Percentiles rank a stretch among this genome's conserved stretches.
Evolutionary conservation across 2,113 vertebrate species (phyloP).

Genomic region (Thomomys bottae): DNA sequence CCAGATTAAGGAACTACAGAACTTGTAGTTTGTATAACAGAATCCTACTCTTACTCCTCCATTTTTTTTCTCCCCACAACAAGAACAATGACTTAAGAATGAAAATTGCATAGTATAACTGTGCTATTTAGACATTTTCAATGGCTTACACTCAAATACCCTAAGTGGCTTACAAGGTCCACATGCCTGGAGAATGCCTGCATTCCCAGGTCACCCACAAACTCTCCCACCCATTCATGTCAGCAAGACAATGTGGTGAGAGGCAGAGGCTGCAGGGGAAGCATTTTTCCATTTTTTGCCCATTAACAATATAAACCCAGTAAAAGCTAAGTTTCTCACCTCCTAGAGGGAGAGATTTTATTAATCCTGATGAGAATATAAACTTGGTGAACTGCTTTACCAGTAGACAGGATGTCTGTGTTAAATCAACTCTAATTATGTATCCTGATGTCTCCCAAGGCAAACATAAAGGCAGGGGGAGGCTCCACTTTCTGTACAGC

Average conservation of each 20-base stretch:
- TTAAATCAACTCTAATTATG: no score
- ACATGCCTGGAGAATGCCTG: rapidly evolving
- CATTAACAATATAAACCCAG: not conserved
- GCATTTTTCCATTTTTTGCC: not conserved
- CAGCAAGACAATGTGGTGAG: rapidly evolving
- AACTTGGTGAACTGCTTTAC: no score
- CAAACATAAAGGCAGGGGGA: rapidly evolving
- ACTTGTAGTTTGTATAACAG: not conserved
- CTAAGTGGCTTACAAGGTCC: not conserved
- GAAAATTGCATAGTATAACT: not conserved
- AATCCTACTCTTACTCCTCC: not conserved
- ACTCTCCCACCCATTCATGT: rapidly evolving
- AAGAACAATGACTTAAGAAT: not conserved
- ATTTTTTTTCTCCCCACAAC: not conserved
- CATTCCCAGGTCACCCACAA: no score
- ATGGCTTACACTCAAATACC: not conserved
- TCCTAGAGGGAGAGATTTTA: not conserved
- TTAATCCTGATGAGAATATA: not conserved
- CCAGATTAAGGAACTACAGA: not conserved
- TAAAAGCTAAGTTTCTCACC: not conserved
- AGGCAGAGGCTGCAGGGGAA: rapidly evolving
- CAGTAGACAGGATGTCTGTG: not conserved
- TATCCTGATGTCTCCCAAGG: not conserved
- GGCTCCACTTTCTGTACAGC: not conserved
- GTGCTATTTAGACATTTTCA: not conserved